These are phyloP conservation scores for Catostylus mosaicus DNA, from an alignment of 30 jellyfish, hydroid and myxozoan species.

Conservation along the genomic window DNA sequence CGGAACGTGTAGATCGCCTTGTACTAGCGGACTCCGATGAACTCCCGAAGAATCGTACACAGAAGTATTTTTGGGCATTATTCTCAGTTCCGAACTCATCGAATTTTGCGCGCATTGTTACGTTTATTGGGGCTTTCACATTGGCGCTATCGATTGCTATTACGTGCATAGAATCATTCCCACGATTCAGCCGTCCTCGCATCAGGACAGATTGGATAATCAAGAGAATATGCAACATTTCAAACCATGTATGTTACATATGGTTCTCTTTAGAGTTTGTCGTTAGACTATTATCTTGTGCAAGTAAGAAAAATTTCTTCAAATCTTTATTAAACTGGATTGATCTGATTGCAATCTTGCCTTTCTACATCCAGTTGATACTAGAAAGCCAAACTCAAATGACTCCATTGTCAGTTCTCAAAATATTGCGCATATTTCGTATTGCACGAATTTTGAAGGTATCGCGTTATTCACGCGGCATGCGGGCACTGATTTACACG, in stretches of 20 bases:
- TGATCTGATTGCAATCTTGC: constrained; percentile 70
- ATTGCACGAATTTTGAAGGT: constrained; percentile 68
- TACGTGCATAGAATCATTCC: constrained; percentile 71
- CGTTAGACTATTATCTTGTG: constrained; percentile 34
- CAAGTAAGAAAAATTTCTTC: constrained; percentile 31
- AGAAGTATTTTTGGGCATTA: constrained; percentile 49
- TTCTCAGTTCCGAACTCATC: constrained; percentile 60
- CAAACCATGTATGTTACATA: constrained; percentile 67
- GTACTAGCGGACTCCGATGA: constrained; percentile 50
- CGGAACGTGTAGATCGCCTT: constrained; percentile 72
- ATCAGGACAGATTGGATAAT: not conserved
- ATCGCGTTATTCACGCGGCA: constrained; percentile 83
- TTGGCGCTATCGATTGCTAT: constrained; percentile 37
- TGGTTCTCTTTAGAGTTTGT: constrained; percentile 77
- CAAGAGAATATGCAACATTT: not conserved
- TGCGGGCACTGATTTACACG: constrained; percentile 82
- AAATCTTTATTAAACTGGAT: constrained; percentile 60
- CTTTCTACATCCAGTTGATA: constrained; percentile 65
- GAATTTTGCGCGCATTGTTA: constrained; percentile 34
- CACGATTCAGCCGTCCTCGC: constrained; percentile 18
- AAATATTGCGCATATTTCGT: constrained; percentile 54
- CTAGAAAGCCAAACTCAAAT: constrained; percentile 51
- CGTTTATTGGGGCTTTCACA: constrained; percentile 28
- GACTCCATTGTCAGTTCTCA: constrained; percentile 48
- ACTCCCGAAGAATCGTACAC: constrained; percentile 44